A percentile compares a stretch with the other conserved stretches of the same genome.
Evolutionary conservation across 2,888 invertebrate genomes (phyloP).

Genomic region (Elegia similella): DNA sequence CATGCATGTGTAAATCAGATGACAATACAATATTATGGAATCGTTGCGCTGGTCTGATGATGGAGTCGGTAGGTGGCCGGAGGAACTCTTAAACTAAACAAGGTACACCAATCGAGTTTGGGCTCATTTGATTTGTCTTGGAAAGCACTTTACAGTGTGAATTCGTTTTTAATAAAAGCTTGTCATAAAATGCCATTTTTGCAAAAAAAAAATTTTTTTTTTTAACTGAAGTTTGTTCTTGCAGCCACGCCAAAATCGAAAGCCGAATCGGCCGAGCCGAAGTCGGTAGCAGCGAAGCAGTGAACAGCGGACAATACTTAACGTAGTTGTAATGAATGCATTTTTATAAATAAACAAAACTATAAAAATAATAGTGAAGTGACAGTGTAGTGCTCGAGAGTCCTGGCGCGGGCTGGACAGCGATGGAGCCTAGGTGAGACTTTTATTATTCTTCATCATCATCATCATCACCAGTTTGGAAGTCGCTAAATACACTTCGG

Average conservation of each 20-base stretch:
- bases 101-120: too few species aligned
- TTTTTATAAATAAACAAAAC: slow-evolving; percentile 27
- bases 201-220: too few species aligned
- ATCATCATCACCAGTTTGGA: background rate
- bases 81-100: too few species aligned
- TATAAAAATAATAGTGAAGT: slow-evolving; percentile 21
- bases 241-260: slow-evolving; percentile 62
- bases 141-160: too few species aligned
- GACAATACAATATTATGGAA: too few species aligned
- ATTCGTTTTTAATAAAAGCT: too few species aligned
- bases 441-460: background rate
- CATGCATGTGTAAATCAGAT: too few species aligned
- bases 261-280: slow-evolving; percentile 39
- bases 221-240: slow-evolving; percentile 19
- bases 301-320: slow-evolving; percentile 31
- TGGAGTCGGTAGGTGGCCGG: too few species aligned
- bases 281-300: slow-evolving; percentile 52
- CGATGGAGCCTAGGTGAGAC: slow-evolving; percentile 59
- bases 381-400: slow-evolving; percentile 32
- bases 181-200: too few species aligned
- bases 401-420: slow-evolving; percentile 46
- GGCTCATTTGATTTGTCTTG: too few species aligned
- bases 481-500: too few species aligned
- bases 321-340: slow-evolving; percentile 25
- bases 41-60: too few species aligned